Percentiles rank a stretch among this genome's conserved stretches.
Conservation (phyloP, 1,140 invertebrate species). For the Platyura marginata region DNA sequence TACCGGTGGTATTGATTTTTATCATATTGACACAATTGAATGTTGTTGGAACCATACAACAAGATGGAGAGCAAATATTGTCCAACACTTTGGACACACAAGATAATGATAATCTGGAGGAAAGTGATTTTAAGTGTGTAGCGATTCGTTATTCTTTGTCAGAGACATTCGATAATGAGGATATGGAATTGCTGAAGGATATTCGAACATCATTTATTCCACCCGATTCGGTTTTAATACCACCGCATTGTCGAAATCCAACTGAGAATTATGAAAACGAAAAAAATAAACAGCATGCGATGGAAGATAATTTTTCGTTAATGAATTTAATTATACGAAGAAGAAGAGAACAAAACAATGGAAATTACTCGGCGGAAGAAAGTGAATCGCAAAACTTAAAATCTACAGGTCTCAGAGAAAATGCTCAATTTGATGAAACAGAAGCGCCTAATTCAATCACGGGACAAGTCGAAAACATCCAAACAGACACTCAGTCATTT, state of each 20-base stretch:
- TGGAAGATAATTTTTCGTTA: not conserved
- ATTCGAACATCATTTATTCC: conserved; percentile 22
- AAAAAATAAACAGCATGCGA: not conserved
- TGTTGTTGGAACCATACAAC: not conserved
- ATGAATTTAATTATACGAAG: not conserved
- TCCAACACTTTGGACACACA: not conserved
- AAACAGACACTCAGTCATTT: conserved; percentile 13
- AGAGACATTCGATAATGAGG: conserved; percentile 16
- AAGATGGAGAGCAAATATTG: not conserved
- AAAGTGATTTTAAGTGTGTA: conserved; percentile 11
- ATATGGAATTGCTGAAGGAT: conserved; percentile 20
- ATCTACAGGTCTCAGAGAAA: not conserved
- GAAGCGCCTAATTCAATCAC: not conserved
- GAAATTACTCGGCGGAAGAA: not conserved
- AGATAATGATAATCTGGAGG: not conserved
- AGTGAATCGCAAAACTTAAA: not conserved
- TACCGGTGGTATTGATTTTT: conserved; percentile 19
- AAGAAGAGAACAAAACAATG: not conserved
- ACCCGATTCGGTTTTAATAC: conserved; percentile 9
- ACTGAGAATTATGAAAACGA: not conserved
- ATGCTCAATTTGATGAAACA: not conserved
- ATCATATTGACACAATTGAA: conserved; percentile 19
- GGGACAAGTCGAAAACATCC: not conserved
- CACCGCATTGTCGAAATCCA: conserved; percentile 13
- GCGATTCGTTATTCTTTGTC: conserved; percentile 13